Evolutionary conservation across 2,888 invertebrate species (phyloP).

Genomic region (Orchestes rusci): DNA sequence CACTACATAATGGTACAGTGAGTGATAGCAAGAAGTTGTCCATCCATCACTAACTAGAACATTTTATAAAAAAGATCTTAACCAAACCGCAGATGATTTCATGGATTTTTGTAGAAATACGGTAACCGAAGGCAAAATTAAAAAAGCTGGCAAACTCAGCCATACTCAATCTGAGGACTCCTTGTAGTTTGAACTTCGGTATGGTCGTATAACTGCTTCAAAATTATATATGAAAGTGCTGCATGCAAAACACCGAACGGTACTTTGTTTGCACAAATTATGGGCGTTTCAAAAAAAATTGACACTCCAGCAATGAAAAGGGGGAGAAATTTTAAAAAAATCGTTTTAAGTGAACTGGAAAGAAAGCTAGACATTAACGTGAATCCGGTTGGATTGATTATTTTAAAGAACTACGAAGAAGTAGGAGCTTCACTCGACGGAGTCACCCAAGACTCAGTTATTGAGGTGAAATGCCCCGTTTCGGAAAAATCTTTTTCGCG

Average conservation of each 20-base stretch:
- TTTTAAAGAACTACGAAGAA: conserved; percentile 25
- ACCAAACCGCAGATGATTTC: neutral
- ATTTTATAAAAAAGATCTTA: neutral
- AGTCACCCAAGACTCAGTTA: conserved; percentile 23
- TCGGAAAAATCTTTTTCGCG: conserved; percentile 6
- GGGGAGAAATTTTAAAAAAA: conserved; percentile 2
- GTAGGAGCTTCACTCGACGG: conserved; percentile 9
- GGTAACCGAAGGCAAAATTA: neutral
- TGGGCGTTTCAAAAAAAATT: conserved; percentile 21
- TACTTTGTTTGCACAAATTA: conserved; percentile 22
- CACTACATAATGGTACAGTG: neutral
- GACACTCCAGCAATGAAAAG: neutral
- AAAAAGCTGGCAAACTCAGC: neutral
- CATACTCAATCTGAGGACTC: neutral
- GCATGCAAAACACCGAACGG: conserved; percentile 28
- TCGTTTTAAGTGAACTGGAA: neutral
- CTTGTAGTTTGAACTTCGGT: conserved; percentile 19
- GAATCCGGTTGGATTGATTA: neutral
- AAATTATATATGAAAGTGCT: conserved; percentile 14
- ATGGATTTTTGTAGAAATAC: neutral
- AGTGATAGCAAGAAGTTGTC: neutral
- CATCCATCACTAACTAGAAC: neutral
- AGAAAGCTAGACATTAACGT: neutral
- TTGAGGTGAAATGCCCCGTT: conserved; percentile 32
- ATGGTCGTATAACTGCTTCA: conserved; percentile 21